Percentiles rank a stretch among this genome's conserved stretches.
These are phyloP conservation scores for Cyanoramphus novaezelandiae DNA, from an alignment of 2,113 vertebrate species.

Conservation along the genomic window DNA sequence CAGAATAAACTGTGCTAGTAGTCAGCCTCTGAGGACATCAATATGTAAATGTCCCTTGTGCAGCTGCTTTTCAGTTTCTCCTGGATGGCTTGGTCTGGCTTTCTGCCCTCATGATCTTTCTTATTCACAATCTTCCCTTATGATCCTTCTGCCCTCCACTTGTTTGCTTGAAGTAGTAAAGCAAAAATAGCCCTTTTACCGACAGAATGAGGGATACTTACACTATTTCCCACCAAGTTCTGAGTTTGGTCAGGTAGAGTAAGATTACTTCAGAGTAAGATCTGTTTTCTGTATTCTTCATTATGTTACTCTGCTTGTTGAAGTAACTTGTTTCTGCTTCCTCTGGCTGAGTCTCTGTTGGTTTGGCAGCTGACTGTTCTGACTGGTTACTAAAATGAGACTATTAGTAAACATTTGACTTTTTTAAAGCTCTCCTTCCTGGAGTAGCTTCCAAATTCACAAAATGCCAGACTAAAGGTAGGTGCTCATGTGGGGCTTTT, in stretches of 20 bases:
- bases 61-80: not conserved
- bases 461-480: not conserved
- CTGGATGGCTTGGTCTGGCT: not conserved
- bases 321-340: not conserved
- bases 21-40: not conserved
- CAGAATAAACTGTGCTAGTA: not conserved
- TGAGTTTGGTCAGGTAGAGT: not conserved
- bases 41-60: accelerated
- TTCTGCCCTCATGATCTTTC: not conserved
- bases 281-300: not conserved
- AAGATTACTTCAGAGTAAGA: not conserved
- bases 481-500: not conserved
- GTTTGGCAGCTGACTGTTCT: not conserved
- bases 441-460: not conserved
- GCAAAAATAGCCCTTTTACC: not conserved
- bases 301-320: not conserved
- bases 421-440: not conserved
- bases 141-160: not conserved
- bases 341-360: not conserved
- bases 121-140: not conserved
- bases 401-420: not conserved
- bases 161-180: not conserved
- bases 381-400: not conserved
- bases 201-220: not conserved
- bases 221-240: not conserved